Evolutionary conservation across 2,888 invertebrate genomes (phyloP), one percentile per base, ranked within the genome.

Genomic region (Mythimna impura): DNA sequence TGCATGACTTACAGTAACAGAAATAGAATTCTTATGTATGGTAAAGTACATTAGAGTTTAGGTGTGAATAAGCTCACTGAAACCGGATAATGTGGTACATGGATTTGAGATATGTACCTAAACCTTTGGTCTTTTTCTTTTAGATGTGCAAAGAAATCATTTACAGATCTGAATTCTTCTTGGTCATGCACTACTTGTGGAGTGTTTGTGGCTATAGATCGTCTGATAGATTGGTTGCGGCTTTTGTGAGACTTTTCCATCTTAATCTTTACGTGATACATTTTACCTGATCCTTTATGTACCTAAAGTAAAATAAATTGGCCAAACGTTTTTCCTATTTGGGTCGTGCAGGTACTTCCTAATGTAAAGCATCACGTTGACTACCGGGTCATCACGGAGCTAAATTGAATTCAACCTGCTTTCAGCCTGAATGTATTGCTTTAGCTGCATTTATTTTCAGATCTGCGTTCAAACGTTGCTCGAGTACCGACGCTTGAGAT

Each of bases 391-490:
- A 47, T 76, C 10, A 57, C 25, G 14, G 55, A 57, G 57, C 6
- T 40, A 43, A 17, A 58, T 25, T 64, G 20, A n/a, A 43, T 60
- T 12, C 34, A 52, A 66, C 2, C 12, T 36, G 17, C 22, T 47
- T 74, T 25, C 25, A 73, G 17, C 6, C n/a, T 25, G 25, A 54
- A 54, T 61, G n/a, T 67, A 20, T 60, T 22, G 20, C n/a, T 75
- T 58, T 75, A 43, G 17, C 10, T 54, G 52, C 34, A 74, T 67
- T 76, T 74, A 67, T 47, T 76, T 66, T 52, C 25, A 66, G 73
- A 43, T 66, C n/a, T 25, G 25, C 25, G 54, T 61, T 67, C 17
- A 67, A 67, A 60, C 54, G 17, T 20, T 54, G 60, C 43, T 36
- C 25, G 14, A 74, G 52, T 47, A 60, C 40, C 58, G 25, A 43